These are phyloP conservation scores for Sternotherus odoratus DNA, from an alignment of 2,797 vertebrate species.

Conservation along the genomic window DNA sequence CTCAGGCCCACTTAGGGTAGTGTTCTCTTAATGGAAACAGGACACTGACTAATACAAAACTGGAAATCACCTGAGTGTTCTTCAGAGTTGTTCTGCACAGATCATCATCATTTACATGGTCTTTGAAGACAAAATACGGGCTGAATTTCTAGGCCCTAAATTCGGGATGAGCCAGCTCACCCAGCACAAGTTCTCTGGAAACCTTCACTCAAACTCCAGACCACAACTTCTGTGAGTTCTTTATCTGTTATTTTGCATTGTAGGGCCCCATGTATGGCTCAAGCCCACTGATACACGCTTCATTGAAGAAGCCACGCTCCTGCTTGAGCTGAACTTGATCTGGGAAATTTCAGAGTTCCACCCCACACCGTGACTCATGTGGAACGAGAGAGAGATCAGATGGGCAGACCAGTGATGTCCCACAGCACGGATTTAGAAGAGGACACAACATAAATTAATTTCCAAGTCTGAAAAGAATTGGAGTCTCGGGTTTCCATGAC, in stretches of 20 bases:
- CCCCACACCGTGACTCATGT: background rate
- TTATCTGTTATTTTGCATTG: background rate
- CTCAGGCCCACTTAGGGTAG: background rate
- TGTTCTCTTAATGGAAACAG: background rate
- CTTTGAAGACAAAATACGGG: background rate
- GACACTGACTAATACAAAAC: background rate
- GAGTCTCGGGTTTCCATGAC: rapidly evolving
- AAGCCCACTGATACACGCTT: background rate
- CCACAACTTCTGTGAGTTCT: background rate
- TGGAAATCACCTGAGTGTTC: background rate
- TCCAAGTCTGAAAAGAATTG: rapidly evolving
- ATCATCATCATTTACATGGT: background rate
- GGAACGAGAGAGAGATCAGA: background rate
- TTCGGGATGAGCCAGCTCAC: background rate
- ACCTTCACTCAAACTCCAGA: background rate
- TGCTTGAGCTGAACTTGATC: background rate
- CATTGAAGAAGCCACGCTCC: background rate
- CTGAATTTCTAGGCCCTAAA: background rate
- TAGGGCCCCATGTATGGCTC: too few species aligned
- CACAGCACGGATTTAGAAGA: background rate
- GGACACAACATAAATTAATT: background rate
- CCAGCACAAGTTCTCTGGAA: background rate
- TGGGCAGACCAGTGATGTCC: background rate
- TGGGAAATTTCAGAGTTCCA: background rate
- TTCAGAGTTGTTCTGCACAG: background rate